Percentiles rank a stretch among this genome's conserved stretches.
Evolutionary conservation across 2,797 vertebrate species (phyloP).

Genomic region (Trachurus trachurus): DNA sequence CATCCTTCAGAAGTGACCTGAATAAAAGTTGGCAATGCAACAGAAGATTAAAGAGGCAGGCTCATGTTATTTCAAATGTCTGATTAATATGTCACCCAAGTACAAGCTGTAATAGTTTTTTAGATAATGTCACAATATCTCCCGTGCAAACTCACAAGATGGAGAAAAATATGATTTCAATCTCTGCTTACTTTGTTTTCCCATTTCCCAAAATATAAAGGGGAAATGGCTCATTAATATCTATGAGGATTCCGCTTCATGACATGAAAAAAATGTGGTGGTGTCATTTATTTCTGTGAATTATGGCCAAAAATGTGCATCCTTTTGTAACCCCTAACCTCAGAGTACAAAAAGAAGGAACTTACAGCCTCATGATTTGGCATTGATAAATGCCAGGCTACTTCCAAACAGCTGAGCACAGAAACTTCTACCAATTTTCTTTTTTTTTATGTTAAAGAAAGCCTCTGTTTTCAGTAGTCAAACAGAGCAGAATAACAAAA

Average conservation of each 20-base stretch:
- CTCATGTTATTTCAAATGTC: neutral
- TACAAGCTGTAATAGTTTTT: neutral
- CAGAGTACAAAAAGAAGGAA: constrained; percentile 41
- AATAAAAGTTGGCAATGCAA: neutral
- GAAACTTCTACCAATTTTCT: constrained; percentile 78
- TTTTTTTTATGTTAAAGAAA: constrained; percentile 77
- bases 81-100: neutral
- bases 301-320: constrained; percentile 47
- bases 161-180: neutral
- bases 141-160: neutral
- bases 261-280: constrained; percentile 11
- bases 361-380: constrained; percentile 62
- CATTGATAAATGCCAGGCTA: constrained; percentile 73
- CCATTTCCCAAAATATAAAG: constrained; percentile 18
- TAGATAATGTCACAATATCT: neutral
- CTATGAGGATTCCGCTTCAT: constrained; percentile 50
- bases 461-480: constrained; percentile 69
- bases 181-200: neutral
- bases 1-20: neutral
- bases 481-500: constrained; percentile 66
- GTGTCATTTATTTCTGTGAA: constrained; percentile 70
- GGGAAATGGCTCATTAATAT: constrained; percentile 54
- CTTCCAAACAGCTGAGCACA: constrained; percentile 80
- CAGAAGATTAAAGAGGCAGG: neutral
- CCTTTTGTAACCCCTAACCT: constrained; percentile 31